Base-by-base conservation (phyloP, 2,113 vertebrate genomes). In the Elaphurus davidianus region DNA sequence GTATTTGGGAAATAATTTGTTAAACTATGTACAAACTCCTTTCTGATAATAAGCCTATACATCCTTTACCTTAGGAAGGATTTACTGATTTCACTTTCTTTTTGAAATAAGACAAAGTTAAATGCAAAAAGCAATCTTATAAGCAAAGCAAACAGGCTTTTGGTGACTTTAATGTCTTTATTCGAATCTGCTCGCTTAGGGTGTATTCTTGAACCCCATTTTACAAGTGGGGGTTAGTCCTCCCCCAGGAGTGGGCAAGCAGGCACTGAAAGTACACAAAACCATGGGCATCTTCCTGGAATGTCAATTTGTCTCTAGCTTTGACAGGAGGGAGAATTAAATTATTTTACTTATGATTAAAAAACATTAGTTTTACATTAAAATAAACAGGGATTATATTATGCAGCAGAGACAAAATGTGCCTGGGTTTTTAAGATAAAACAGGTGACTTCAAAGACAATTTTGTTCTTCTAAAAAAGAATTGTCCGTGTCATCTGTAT, bases 321-420 rank as follows among this genome's bases (percentile, higher is more conserved):
- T 93, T 92, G 62, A 7, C 14, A 40, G 7, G 10, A 74, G 10
- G 14, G 43, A 88, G 21, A 87, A 87, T 83, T 33, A 87, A 93
- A 89, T 87, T 67, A 79, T 36, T 47, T 36, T 43, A 2, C 16
- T 28, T 7, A 90, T 90, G 45, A 47, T 28, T 81, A 67, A 67
- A 90, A 59, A 90, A 13, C 14, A 92, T 96, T 79, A 14, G 79
- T 87, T 92, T 84, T 30, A 74, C 64, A 45, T 84, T 91, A 96
- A 94, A 74, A 79, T 67, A 90, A 93, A 52, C 45, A 45, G 4
- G 14, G 5, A 12, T 79, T 87, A 15, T 71, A 67, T 87, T 83
- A 91, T 40, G 3, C 27, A 85, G 16, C 62, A 64, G 21, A 91
- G 25, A 25, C 10, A 74, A 90, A 90, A 93, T 76, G 25, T 76